phyloP scores from a whole-genome alignment of 2,113 vertebrate genomes.

The Reinhardtius hippoglossoides region DNA sequence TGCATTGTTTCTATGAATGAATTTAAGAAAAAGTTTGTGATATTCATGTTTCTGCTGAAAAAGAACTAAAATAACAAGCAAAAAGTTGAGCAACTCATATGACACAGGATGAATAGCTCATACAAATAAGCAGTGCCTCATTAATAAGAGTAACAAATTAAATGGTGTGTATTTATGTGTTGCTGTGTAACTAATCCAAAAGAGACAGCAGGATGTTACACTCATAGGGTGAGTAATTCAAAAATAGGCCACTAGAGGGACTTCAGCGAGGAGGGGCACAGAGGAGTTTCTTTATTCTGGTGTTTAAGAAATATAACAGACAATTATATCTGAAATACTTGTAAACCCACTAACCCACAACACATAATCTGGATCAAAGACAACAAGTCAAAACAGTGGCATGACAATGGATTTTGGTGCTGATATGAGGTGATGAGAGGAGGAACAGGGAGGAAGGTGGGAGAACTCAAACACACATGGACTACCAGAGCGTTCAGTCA shows the following conservation, averaged over 20 bases:
- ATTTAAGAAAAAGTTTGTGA: too few relatives aligned
- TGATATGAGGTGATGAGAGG: constrained; percentile 29
- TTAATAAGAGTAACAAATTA: too few relatives aligned
- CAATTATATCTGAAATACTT: not conserved
- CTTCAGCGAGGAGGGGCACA: not conserved
- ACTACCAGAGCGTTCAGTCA: constrained; percentile 61
- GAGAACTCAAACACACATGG: constrained; percentile 66
- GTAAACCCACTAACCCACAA: not conserved
- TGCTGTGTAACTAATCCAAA: not conserved
- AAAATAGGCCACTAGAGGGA: constrained; percentile 30
- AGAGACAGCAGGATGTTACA: not conserved
- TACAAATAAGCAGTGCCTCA: too few relatives aligned
- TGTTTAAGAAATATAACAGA: not conserved
- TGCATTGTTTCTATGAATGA: too few relatives aligned
- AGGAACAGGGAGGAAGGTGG: constrained; percentile 14
- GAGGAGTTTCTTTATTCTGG: not conserved
- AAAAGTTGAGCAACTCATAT: too few relatives aligned
- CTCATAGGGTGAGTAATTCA: constrained; percentile 2
- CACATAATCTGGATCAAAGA: not conserved
- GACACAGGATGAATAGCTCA: too few relatives aligned
- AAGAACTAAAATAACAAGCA: too few relatives aligned
- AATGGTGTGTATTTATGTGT: constrained; percentile 4
- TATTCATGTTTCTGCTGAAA: too few relatives aligned
- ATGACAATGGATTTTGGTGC: not conserved
- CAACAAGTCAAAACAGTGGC: not conserved